These are phyloP conservation scores for Sesamia inferens DNA, from an alignment of 2,888 invertebrate genomes.

Conservation along the genomic window DNA sequence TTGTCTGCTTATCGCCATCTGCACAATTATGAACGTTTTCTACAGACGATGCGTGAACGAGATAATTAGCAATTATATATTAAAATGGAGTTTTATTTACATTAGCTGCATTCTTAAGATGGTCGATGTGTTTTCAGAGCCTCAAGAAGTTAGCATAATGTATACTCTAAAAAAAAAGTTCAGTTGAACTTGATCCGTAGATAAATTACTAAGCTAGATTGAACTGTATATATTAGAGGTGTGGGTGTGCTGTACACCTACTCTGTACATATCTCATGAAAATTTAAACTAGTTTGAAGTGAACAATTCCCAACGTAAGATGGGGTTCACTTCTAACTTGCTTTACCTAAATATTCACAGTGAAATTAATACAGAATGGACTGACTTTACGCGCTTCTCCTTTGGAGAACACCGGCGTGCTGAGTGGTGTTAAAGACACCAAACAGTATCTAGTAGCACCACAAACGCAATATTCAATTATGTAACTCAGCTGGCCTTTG, in stretches of 20 bases:
- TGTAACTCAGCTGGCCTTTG: not conserved
- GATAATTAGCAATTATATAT: slow-evolving; percentile 55
- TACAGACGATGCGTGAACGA: slow-evolving; percentile 61
- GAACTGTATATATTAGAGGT: not conserved
- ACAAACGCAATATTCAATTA: not conserved
- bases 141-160: not conserved
- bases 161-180: not conserved
- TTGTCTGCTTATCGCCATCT: slow-evolving; percentile 72
- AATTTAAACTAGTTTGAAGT: not conserved
- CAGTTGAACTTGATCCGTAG: not conserved
- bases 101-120: slow-evolving; percentile 38
- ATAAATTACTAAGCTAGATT: not conserved
- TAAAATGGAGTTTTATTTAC: slow-evolving; percentile 52
- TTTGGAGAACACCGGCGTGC: no score
- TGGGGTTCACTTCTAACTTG: not conserved
- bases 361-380: not conserved
- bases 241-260: not conserved
- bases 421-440: not conserved
- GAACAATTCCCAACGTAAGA: not conserved
- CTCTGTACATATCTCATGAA: not conserved
- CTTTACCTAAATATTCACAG: no score
- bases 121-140: slow-evolving; percentile 3
- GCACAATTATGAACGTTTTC: slow-evolving; percentile 68
- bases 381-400: not conserved
- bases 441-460: not conserved